phyloP scores from a whole-genome alignment of 1,140 invertebrate genomes.

The Cydia splendana region DNA sequence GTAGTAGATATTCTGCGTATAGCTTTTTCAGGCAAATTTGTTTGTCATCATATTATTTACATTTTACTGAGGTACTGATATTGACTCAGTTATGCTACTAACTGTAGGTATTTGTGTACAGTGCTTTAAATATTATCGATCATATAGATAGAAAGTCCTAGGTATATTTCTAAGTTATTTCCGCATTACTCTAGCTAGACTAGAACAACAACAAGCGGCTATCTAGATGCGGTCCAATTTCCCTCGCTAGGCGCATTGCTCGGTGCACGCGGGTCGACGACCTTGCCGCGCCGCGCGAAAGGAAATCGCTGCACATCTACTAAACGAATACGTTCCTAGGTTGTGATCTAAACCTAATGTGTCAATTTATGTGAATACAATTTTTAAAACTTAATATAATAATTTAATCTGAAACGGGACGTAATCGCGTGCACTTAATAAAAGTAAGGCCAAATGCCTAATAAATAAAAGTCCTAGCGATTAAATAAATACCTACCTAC shows the following conservation, averaged over 20 bases:
- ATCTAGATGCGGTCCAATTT: conserved; percentile 12
- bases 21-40: too few relatives aligned
- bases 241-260: neutral
- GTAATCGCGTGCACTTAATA: neutral
- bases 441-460: too few relatives aligned
- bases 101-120: too few relatives aligned
- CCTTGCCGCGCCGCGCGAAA: conserved; percentile 10
- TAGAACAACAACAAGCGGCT: neutral
- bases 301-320: conserved; percentile 21
- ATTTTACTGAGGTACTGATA: too few relatives aligned
- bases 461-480: too few relatives aligned
- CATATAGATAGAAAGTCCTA: neutral
- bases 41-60: too few relatives aligned
- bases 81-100: too few relatives aligned
- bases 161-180: neutral
- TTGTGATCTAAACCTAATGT: neutral
- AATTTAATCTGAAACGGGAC: neutral
- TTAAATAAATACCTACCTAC: too few relatives aligned
- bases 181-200: neutral
- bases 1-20: too few relatives aligned
- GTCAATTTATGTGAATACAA: neutral
- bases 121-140: too few relatives aligned
- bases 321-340: neutral
- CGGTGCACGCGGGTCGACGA: neutral
- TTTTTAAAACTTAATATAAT: too few relatives aligned